Evolutionary conservation across 2,888 invertebrate species (phyloP), one percentile per base, ranked within the genome.

Genomic region (Troides oblongomaculatus): DNA sequence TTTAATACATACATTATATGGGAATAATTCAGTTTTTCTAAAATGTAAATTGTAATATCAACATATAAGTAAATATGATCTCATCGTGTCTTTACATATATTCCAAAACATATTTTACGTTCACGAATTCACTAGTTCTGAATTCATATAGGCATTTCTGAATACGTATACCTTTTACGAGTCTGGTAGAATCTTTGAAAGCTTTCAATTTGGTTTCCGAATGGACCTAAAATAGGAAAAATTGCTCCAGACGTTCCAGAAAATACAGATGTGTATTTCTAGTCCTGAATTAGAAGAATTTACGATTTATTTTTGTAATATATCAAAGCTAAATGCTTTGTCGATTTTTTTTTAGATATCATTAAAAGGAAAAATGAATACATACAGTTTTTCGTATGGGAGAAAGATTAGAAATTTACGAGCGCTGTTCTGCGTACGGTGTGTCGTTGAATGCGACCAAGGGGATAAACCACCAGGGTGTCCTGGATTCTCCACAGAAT

Each of bases 121-220:
- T 30, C 25, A 21, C 8, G n/a, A 53, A 59, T 58, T 58, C 23
- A 43, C 65, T 65, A 58, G 57, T 59, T 58, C 59, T 30, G 50
- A 60, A 66, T 66, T 66, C 60, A 60, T 50, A 60, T 30, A 65
- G 66, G 46, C 50, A 30, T 57, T 60, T 60, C 66, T 66, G 46
- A 66, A 66, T 66, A 66, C 58, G 66, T 60, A 50, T 58, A 50
- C 60, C 59, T 36, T 60, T 66, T 66, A 66, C 36, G 43, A 25
- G 66, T 50, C 66, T 66, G 46, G 59, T 60, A 60, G 50, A 59
- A 50, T 30, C 25, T 60, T 30, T 30, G 30, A 60, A 60, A 60
- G 60, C 60, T 36, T 66, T 53, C 66, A 66, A 66, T 66, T 61
- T 61, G 43, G 53, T 61, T 60, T 59, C 61, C 21, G 53, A 66